These are phyloP conservation scores for Trichechus manatus DNA, from an alignment of 2,113 vertebrate genomes.

Conservation along the genomic window DNA sequence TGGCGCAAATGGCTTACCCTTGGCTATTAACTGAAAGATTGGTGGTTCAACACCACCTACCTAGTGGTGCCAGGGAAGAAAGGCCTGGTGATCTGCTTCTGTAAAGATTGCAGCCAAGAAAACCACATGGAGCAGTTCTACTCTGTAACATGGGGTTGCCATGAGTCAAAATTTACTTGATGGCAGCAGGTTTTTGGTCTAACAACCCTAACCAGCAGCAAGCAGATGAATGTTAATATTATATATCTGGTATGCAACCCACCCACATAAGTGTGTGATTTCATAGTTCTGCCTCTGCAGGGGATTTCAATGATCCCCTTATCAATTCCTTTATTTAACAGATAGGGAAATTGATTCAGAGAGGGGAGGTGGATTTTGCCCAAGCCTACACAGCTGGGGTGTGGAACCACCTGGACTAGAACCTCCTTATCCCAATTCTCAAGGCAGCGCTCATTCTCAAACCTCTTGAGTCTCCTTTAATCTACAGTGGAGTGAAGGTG, in stretches of 20 bases:
- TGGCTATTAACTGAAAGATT: not conserved
- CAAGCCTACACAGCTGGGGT: not conserved
- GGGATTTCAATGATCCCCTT: not conserved
- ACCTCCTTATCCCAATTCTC: not conserved
- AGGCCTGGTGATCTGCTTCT: not conserved
- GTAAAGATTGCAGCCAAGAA: not conserved
- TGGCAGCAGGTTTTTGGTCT: not conserved
- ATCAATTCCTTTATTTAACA: not conserved
- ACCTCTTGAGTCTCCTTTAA: not conserved
- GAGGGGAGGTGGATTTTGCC: not conserved
- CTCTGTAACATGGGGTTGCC: not conserved
- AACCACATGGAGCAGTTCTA: not conserved
- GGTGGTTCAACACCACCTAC: not conserved
- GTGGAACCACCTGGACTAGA: fast-evolving
- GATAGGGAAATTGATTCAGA: not conserved
- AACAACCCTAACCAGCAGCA: not conserved
- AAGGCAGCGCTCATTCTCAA: fast-evolving
- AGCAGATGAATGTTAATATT: not conserved
- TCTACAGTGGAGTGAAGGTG: not conserved
- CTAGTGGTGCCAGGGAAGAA: not conserved
- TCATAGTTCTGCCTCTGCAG: not conserved
- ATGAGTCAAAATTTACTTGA: not conserved
- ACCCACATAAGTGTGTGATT: not conserved
- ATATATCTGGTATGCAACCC: not conserved
- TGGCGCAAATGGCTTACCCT: not conserved